phyloP scores from a whole-genome alignment of 2,888 invertebrate genomes.

The Cheiracanthium punctorium region DNA sequence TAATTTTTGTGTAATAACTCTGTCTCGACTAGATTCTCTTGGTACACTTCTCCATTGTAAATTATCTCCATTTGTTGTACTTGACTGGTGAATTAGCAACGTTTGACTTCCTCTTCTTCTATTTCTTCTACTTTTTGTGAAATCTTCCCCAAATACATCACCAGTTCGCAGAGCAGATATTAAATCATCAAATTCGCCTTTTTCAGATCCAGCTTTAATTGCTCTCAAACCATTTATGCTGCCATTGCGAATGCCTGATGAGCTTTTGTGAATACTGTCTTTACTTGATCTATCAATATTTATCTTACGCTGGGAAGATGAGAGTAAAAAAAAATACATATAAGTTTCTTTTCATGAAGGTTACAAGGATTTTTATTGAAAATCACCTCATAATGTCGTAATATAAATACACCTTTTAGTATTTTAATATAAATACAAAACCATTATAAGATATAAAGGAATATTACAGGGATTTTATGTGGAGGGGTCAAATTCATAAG shows the following conservation, averaged over 20 bases:
- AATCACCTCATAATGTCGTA: too few species aligned
- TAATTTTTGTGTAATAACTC: conserved; percentile 60
- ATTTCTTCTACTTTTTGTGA: conserved; percentile 91
- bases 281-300: conserved; percentile 80
- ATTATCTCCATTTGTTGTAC: conserved; percentile 49
- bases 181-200: conserved; percentile 96
- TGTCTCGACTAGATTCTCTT: conserved; percentile 62
- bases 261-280: conserved; percentile 79
- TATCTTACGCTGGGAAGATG: conserved; percentile 46
- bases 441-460: too few species aligned
- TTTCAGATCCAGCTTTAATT: conserved; percentile 77
- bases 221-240: conserved; percentile 74
- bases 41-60: conserved; percentile 65
- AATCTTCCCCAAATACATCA: conserved; percentile 96
- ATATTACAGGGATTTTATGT: too few species aligned
- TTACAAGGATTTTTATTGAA: too few species aligned
- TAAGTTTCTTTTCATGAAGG: too few species aligned
- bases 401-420: too few species aligned
- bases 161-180: conserved; percentile 95
- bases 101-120: conserved; percentile 66
- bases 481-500: too few species aligned
- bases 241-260: conserved; percentile 78
- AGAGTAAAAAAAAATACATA: neutral
- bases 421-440: too few species aligned
- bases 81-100: conserved; percentile 55